phyloP scores from a whole-genome alignment of 2,888 invertebrate genomes.

The Xestoiulus laeticollis region DNA sequence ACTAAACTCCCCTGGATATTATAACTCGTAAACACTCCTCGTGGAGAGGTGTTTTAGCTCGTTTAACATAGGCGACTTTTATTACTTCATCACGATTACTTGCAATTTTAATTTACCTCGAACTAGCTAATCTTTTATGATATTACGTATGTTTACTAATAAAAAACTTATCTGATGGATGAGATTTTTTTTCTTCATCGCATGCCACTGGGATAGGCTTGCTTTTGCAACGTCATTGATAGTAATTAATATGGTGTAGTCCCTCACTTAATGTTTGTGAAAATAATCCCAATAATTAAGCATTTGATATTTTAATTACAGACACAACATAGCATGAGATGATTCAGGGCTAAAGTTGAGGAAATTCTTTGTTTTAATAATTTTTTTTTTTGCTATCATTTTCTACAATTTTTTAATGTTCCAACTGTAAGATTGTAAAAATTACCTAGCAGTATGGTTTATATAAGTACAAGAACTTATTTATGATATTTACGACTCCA shows the following conservation, averaged over 20 bases:
- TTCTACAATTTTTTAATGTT: neutral
- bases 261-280: neutral
- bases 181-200: neutral
- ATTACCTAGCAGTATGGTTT: too few species aligned
- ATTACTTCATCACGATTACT: conserved; percentile 27
- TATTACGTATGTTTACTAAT: neutral
- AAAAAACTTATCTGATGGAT: neutral
- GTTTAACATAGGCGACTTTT: neutral
- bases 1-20: neutral
- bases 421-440: too few species aligned
- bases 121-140: conserved; percentile 31
- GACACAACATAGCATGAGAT: neutral
- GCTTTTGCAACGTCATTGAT: neutral
- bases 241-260: neutral
- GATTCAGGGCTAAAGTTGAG: neutral
- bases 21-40: neutral
- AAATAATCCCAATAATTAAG: neutral
- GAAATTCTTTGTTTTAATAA: neutral
- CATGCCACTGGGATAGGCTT: neutral
- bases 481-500: neutral
- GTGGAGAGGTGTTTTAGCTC: neutral
- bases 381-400: neutral
- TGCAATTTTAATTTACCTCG: conserved; percentile 8
- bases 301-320: neutral
- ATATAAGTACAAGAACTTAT: neutral